These are phyloP conservation scores for Calypte anna DNA, from an alignment of 2,113 vertebrate species.

Conservation along the genomic window DNA sequence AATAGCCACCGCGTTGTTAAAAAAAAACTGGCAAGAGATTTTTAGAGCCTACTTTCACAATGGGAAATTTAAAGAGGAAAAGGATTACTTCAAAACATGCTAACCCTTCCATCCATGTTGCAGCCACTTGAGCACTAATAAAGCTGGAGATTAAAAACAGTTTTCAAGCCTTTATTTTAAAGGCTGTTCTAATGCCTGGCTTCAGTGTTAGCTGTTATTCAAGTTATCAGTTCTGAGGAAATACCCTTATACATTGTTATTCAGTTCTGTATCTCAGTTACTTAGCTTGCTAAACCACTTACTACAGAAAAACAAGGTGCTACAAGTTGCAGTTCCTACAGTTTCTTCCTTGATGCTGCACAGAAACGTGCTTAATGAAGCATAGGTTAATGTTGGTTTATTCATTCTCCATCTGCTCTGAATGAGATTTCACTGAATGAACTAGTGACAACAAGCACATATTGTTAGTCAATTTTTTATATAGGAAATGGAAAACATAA, in stretches of 20 bases:
- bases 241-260: background rate
- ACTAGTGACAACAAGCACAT: background rate
- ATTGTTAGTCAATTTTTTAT: background rate
- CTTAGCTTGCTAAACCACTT: background rate
- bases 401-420: background rate
- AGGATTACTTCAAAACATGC: background rate
- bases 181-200: background rate
- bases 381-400: background rate
- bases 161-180: background rate
- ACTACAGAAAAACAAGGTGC: background rate
- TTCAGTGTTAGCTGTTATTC: background rate
- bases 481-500: background rate
- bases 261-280: background rate
- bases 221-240: background rate
- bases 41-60: background rate
- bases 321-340: background rate
- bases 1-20: background rate
- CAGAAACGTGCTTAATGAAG: background rate
- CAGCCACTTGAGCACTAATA: background rate
- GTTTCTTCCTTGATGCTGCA: background rate
- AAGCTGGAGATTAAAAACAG: background rate
- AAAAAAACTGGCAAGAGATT: background rate
- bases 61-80: background rate
- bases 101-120: background rate
- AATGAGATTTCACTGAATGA: background rate